A percentile compares a stretch with the other conserved stretches of the same genome.
These are phyloP conservation scores for Solenopsis invicta DNA, from an alignment of 1,140 invertebrate species.

Conservation along the genomic window DNA sequence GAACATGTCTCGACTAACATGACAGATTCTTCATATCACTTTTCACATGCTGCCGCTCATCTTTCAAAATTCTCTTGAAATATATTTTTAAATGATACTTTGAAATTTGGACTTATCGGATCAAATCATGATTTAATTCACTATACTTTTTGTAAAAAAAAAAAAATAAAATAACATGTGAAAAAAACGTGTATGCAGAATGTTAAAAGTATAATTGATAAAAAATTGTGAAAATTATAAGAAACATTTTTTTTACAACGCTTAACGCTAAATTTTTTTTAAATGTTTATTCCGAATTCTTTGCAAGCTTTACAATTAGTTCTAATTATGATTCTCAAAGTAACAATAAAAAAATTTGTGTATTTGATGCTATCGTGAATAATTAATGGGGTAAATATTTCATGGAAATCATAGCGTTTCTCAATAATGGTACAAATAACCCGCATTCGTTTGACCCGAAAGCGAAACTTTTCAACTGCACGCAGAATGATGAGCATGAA, in stretches of 20 bases:
- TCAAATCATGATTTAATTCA: too few species aligned
- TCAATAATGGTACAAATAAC: constrained; percentile 25
- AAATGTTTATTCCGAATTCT: background rate
- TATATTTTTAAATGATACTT: background rate
- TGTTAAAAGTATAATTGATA: background rate
- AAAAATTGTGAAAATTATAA: constrained; percentile 8
- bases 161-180: too few species aligned
- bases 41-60: background rate
- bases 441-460: background rate
- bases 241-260: background rate
- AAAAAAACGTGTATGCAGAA: too few species aligned
- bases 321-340: background rate
- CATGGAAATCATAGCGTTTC: background rate
- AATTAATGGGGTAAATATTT: background rate
- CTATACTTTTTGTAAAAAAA: too few species aligned
- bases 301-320: background rate
- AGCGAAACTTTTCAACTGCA: background rate
- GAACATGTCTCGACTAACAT: constrained; percentile 75
- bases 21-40: constrained; percentile 66
- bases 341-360: background rate
- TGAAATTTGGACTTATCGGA: too few species aligned
- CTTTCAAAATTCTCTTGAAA: background rate
- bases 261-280: background rate
- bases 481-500: background rate
- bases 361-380: background rate